Evolutionary conservation across 2,797 vertebrate genomes (phyloP).

Genomic region (Alectoris magna): DNA sequence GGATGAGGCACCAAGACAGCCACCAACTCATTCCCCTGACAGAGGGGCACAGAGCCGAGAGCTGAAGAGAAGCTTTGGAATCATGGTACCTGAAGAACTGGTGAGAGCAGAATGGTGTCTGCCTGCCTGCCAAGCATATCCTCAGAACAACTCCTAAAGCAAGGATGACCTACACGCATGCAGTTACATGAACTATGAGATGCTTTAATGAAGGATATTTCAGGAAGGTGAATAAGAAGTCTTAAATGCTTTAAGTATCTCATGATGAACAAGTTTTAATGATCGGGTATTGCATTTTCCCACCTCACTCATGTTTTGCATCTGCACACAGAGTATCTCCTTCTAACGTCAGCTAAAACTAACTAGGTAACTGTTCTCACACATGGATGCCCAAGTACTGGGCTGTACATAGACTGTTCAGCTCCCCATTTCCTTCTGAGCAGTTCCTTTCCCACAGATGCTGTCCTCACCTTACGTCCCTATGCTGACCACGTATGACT

Average conservation of each 20-base stretch:
- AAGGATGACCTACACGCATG: background rate
- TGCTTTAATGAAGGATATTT: rapidly evolving
- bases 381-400: background rate
- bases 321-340: background rate
- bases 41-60: background rate
- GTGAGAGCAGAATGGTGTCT: background rate
- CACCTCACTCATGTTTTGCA: background rate
- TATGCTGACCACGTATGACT: background rate
- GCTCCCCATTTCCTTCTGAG: background rate
- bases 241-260: background rate
- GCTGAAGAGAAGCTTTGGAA: background rate
- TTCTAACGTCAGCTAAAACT: background rate
- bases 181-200: rapidly evolving
- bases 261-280: background rate
- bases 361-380: background rate
- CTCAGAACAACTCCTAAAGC: background rate
- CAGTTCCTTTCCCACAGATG: background rate
- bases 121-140: background rate
- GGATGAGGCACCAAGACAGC: background rate
- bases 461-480: background rate
- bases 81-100: background rate
- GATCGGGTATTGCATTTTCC: background rate
- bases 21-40: background rate
- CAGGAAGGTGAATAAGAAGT: background rate
- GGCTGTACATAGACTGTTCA: background rate